Percentiles rank a stretch among this genome's conserved stretches.
Conservation (phyloP, 2,113 vertebrate species). For the Gila orcuttii region DNA sequence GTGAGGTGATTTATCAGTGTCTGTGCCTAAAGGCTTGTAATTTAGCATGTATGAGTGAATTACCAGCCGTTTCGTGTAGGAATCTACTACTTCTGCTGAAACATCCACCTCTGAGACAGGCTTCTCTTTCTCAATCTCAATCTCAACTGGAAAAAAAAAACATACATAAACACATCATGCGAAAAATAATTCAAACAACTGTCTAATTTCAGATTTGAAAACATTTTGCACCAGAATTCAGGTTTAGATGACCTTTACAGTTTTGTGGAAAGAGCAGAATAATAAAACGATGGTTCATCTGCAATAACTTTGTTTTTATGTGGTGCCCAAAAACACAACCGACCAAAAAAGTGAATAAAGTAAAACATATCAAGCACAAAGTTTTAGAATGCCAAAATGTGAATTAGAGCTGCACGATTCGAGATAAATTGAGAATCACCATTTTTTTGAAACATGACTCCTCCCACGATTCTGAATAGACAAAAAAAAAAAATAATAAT, state of each 20-base stretch:
- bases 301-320: background rate
- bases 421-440: too few species aligned
- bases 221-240: background rate
- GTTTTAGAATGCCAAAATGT: background rate
- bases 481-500: too few species aligned
- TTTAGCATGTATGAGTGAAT: slow-evolving; percentile 57
- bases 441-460: too few species aligned
- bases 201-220: background rate
- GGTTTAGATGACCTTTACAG: background rate
- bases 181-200: background rate
- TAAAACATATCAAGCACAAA: background rate
- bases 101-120: slow-evolving; percentile 16
- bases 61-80: slow-evolving; percentile 60
- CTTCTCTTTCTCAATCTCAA: slow-evolving; percentile 1
- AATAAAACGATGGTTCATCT: background rate
- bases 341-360: background rate
- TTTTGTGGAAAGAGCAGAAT: background rate
- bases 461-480: too few species aligned
- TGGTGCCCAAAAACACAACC: background rate
- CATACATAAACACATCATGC: slow-evolving; percentile 7
- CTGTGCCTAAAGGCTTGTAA: slow-evolving; percentile 55
- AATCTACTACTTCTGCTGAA: slow-evolving; percentile 35
- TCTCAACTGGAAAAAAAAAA: slow-evolving; percentile 10
- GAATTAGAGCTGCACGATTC: background rate
- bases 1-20: slow-evolving; percentile 59